Evolutionary conservation across 1,140 invertebrate genomes (phyloP), one percentile per base, ranked within the genome.

Genomic region (Eulimnadia texana): DNA sequence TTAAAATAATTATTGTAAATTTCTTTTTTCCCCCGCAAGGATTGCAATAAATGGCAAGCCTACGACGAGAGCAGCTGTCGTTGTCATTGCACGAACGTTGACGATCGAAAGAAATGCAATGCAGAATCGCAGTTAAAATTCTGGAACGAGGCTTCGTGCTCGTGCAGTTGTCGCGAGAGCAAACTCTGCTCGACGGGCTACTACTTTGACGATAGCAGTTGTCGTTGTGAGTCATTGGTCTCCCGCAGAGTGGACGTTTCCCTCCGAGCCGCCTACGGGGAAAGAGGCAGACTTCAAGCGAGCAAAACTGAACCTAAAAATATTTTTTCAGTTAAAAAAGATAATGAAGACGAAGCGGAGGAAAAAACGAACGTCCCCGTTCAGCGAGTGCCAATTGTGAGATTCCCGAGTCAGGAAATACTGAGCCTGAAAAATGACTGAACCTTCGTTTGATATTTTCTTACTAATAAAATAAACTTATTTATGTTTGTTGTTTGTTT

Each of bases 41-140:
- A 85, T 65, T 85, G 83, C 65, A 80, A 73, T 52, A 53, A 63
- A 2, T 74, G 76, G 24, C 82, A 84, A 70, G 63, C 68, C 16
- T 85, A 84, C 58, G 65, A 67, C 19, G 66, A 72, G 58, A 67
- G 72, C 0, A 72, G 79, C 64, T 85, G 83, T 64, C 71, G 70
- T 27, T 84, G 83, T 67, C 64, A 67, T 23, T 84, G 83, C 65
- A 74, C 66, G 3, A 84, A 84, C 65, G 66, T 67, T 3, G 80
- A 83, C 61, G 81, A 82, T 23, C 68, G 75, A 54, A 66, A 73
- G 9, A 82, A 81, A 61, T 85, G 83, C 66, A 64, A 67, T 27
- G 67, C 68, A 20, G 72, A 74, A 2, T 70, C 6, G 33, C 33
- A 16, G 6, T 9, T 9, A 6, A 42, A 42, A 42, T 16, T 42